Base-by-base conservation (phyloP, 2,888 invertebrate species). In the Dicranocentrus wangi region DNA sequence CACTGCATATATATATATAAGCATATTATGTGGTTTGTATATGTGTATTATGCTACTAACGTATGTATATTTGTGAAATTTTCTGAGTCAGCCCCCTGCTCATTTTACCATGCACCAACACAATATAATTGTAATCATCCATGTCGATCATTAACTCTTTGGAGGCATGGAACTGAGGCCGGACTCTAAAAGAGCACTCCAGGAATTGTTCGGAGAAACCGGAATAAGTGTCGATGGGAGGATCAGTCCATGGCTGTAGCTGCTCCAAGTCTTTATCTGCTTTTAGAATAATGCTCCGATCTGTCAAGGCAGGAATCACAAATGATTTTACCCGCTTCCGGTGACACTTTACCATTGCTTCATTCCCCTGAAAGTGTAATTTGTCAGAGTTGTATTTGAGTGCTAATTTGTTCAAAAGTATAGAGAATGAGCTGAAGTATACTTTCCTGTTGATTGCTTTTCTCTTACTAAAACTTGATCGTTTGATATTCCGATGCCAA, bases 71-170 rank as follows among this genome's bases (percentile, higher is more conserved):
- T 32, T 32, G 3, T 32, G 32, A 32, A 32, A 10, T 32, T 3
- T 32, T 32, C 10, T 7, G 5, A 7, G 32, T 10, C 3, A 32
- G 5, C 10, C 10, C 10, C 32, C 32, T 7, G 10, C 3, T 32
- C 32, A 7, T 47, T 7, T 2, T 10, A 47, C 47, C 47, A 15
- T 47, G 47, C n/a, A n/a, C 7, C 3, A 47, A n/a, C 15, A 47
- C n/a, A n/a, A 47, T 47, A n/a, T 47, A 47, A n/a, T 47, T 10
- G 47, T 47, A 47, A 47, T 47, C 47, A n/a, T 47, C 15, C 47
- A 47, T 47, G 47, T 47, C 47, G n/a, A 47, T 15, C 15, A n/a
- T 15, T 10, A 47, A n/a, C 15, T 15, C 47, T 10, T 47, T 47
- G 5, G 47, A 5, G 15, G 47, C 47, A n/a, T 5, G 5, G 15